Evolutionary conservation across 37 sponge, comb jelly and placozoan genomes (phyloP).

Genomic region (Beroe forskalii): DNA sequence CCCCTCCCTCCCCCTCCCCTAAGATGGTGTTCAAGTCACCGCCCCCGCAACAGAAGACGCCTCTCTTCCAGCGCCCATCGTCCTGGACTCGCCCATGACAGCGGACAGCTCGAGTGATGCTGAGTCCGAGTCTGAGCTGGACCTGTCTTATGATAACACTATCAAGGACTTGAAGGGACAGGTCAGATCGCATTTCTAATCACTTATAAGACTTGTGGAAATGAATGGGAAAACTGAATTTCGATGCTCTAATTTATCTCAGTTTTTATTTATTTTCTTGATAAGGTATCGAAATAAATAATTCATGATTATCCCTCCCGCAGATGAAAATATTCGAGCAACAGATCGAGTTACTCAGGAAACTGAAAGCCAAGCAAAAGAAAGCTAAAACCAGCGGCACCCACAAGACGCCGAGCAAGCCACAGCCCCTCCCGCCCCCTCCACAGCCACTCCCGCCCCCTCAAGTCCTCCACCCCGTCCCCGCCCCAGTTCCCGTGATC

Average conservation of each 20-base stretch:
- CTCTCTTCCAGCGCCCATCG: not conserved
- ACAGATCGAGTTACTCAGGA: conserved; percentile 28
- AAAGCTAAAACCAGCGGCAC: not conserved
- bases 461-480: not conserved
- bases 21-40: conserved; percentile 36
- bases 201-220: too few relatives aligned
- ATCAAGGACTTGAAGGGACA: conserved; percentile 40
- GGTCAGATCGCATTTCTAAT: not conserved
- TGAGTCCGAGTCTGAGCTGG: conserved; percentile 45
- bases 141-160: conserved; percentile 34
- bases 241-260: too few relatives aligned
- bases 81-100: not conserved
- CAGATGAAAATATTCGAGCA: conserved; percentile 56
- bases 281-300: too few relatives aligned
- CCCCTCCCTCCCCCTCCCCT: not conserved
- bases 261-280: too few relatives aligned
- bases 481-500: not conserved
- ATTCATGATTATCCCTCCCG: too few relatives aligned
- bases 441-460: not conserved
- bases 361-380: conserved; percentile 36
- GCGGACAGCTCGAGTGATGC: conserved; percentile 20
- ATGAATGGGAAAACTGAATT: too few relatives aligned
- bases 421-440: not conserved
- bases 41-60: not conserved
- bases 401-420: conserved; percentile 4